Evolutionary conservation across 1,140 invertebrate species (phyloP), one percentile per base, ranked within the genome.

Genomic region (Helicoverpa armigera): DNA sequence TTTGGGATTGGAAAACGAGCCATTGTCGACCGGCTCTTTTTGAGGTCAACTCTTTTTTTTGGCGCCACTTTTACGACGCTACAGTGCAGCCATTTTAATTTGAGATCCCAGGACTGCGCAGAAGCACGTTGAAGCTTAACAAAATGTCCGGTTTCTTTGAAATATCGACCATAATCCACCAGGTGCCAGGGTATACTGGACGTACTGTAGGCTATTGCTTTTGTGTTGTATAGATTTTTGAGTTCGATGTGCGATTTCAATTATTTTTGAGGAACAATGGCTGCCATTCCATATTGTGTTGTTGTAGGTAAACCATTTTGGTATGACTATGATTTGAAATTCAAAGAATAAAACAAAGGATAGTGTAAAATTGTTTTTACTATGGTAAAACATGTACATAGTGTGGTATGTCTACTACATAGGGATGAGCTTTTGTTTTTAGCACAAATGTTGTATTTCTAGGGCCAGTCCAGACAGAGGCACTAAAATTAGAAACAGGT

Each of bases 1-100:
- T 70, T 58, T 50, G 53, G 76, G 29, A 77, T 69, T 58, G 65
- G 76, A 69, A 77, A 79, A 79, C 63, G 65, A 79, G 29, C 76
- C 65, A 79, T 79, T 79, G 76, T 79, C 35, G 53, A 16, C 65
- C 51, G 43, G 63, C 61, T 69, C 16, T 53, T 54, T 79, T 79
- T 63, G 61, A 16, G 76, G 76, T 70, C 76, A 79, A 69, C 29
- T 61, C 18, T 61, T 75, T 63, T 18, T 63, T 75, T 60, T 51
- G 74, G 60, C 56, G 73, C 43, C 54, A 50, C 13, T 75, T 63
- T 67, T 67, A 48, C 35, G 29, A 43, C 14, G 35, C 35, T n/a
- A 11, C 56, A 10, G 2, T 11, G 12, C 11, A 23, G 2, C 23
- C 58, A 61, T 5, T 61, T 11, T 61, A 14, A 31, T 29, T 29